Conservation (phyloP, 1,140 invertebrate genomes). For the Drosophila quadrilineata region DNA sequence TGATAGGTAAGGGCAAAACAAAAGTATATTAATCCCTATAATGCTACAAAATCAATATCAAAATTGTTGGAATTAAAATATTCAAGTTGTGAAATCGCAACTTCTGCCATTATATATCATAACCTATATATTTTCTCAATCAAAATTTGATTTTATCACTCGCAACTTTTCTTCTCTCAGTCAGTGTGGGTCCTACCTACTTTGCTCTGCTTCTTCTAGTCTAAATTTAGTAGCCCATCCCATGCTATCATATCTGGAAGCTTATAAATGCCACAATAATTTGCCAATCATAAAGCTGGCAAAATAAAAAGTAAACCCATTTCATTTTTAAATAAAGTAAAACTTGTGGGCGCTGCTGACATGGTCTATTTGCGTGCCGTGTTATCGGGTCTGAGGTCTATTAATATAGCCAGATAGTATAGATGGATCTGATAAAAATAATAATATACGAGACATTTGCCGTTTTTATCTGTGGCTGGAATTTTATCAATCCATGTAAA, state of each 20-base stretch:
- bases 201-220: not conserved
- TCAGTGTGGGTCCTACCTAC: not conserved
- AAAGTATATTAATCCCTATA: too few relatives aligned
- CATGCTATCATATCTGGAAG: conserved; percentile 53
- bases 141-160: too few relatives aligned
- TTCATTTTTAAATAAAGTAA: not conserved
- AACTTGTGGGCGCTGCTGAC: conserved; percentile 23
- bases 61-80: too few relatives aligned
- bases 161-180: not conserved
- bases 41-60: too few relatives aligned
- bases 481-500: conserved; percentile 22
- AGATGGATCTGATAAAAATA: conserved; percentile 16
- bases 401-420: conserved; percentile 22
- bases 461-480: conserved; percentile 1
- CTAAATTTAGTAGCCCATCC: conserved; percentile 32
- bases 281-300: conserved; percentile 53
- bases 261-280: conserved; percentile 51
- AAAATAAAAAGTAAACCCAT: conserved; percentile 48
- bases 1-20: too few relatives aligned
- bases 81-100: too few relatives aligned
- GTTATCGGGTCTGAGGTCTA: conserved; percentile 54
- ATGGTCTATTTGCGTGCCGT: conserved; percentile 40
- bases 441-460: conserved; percentile 3
- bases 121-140: too few relatives aligned
- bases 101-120: too few relatives aligned